phyloP scores from a whole-genome alignment of 2,113 vertebrate species.

The Neolamprologus falcicula region DNA sequence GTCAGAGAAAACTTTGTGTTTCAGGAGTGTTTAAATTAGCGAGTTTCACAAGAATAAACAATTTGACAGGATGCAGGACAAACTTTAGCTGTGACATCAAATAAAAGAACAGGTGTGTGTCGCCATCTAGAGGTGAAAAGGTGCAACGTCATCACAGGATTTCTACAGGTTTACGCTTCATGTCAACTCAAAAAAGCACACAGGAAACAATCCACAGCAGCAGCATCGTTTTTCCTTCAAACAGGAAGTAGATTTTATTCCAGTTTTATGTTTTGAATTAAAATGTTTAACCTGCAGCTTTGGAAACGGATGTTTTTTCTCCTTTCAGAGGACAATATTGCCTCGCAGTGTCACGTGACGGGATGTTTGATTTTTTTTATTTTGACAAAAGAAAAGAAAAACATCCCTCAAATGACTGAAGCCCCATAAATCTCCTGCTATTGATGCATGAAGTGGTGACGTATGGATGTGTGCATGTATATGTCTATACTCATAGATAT shows the following conservation, averaged over 20 bases:
- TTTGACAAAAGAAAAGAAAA: background rate
- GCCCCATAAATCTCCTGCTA: background rate
- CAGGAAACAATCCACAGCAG: background rate
- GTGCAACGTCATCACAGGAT: background rate
- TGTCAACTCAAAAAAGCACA: background rate
- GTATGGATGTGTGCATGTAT: background rate
- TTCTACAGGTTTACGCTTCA: background rate
- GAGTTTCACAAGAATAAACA: background rate
- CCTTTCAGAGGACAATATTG: background rate
- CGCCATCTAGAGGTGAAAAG: constrained; percentile 35
- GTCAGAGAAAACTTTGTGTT: background rate
- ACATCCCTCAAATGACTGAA: background rate
- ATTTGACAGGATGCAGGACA: background rate
- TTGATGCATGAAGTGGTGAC: background rate
- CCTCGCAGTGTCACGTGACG: background rate
- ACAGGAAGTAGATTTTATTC: background rate
- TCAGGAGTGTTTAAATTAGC: background rate
- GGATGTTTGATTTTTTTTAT: background rate
- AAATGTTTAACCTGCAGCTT: background rate
- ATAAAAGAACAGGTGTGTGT: background rate
- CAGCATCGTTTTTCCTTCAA: background rate
- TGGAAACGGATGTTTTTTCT: background rate
- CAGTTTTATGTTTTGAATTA: background rate
- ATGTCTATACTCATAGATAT: background rate
- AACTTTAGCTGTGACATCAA: background rate